phyloP scores from a whole-genome alignment of 2,888 invertebrate species.

The Spodoptera exigua region DNA sequence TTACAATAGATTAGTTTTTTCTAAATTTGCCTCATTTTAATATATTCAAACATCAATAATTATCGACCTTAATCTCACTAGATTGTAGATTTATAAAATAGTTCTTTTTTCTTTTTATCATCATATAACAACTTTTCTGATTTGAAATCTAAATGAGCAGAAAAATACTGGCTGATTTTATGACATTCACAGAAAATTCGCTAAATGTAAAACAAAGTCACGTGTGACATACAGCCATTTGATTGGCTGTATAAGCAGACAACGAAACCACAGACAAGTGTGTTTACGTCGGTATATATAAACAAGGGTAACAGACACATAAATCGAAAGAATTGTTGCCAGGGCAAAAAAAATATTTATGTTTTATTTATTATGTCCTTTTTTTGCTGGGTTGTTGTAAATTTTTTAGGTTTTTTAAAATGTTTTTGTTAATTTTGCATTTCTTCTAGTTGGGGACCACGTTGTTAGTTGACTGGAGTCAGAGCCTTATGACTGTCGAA shows the following conservation, averaged over 20 bases:
- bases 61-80: too few species aligned
- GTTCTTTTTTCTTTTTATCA: too few species aligned
- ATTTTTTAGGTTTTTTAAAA: conserved; percentile 15
- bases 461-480: too few species aligned
- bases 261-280: conserved; percentile 29
- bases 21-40: too few species aligned
- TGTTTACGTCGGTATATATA: conserved; percentile 53
- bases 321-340: conserved; percentile 52
- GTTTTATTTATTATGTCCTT: conserved; percentile 20
- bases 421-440: too few species aligned
- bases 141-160: too few species aligned
- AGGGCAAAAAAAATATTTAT: conserved; percentile 34
- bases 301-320: conserved; percentile 42
- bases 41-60: too few species aligned
- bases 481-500: too few species aligned
- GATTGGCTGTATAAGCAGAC: conserved; percentile 50
- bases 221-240: conserved; percentile 46
- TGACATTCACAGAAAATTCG: conserved; percentile 32
- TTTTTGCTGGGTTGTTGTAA: background rate
- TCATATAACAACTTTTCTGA: too few species aligned
- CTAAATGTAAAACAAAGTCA: conserved; percentile 44
- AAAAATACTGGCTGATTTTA: conserved; percentile 38
- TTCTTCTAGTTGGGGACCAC: too few species aligned
- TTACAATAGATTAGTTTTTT: too few species aligned
- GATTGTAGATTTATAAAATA: too few species aligned